phyloP scores from a whole-genome alignment of 2,113 vertebrate species.

The Pholis gunnellus region DNA sequence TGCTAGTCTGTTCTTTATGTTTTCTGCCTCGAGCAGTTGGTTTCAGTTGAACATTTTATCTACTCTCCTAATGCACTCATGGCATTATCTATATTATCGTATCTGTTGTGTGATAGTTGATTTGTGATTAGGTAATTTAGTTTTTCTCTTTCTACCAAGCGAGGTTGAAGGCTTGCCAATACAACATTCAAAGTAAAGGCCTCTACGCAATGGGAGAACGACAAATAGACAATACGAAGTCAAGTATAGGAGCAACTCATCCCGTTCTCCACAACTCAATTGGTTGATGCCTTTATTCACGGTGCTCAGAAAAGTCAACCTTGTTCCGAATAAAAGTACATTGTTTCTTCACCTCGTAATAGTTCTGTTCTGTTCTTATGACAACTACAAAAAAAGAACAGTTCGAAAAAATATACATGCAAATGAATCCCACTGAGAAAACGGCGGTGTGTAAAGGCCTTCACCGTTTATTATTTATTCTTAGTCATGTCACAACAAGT shows the following conservation, averaged over 20 bases:
- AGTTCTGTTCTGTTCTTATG: not conserved
- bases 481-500: conserved; percentile 6
- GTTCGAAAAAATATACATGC: not conserved
- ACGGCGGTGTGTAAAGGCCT: not conserved
- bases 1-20: not conserved
- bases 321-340: not conserved
- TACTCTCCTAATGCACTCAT: not conserved
- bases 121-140: not conserved
- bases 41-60: not conserved
- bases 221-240: too few relatives aligned
- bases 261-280: too few relatives aligned
- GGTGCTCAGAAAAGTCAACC: not conserved
- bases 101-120: not conserved
- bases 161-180: not conserved
- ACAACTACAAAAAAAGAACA: not conserved
- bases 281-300: too few relatives aligned
- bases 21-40: not conserved
- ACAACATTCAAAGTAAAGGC: not conserved
- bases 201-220: too few relatives aligned
- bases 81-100: not conserved
- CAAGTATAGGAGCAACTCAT: too few relatives aligned
- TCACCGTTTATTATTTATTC: not conserved
- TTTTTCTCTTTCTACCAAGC: not conserved
- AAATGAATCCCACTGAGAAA: not conserved
- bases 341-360: not conserved